Evolutionary conservation across 2,888 invertebrate species (phyloP).

Genomic region (Prostheceraeus crozeri): DNA sequence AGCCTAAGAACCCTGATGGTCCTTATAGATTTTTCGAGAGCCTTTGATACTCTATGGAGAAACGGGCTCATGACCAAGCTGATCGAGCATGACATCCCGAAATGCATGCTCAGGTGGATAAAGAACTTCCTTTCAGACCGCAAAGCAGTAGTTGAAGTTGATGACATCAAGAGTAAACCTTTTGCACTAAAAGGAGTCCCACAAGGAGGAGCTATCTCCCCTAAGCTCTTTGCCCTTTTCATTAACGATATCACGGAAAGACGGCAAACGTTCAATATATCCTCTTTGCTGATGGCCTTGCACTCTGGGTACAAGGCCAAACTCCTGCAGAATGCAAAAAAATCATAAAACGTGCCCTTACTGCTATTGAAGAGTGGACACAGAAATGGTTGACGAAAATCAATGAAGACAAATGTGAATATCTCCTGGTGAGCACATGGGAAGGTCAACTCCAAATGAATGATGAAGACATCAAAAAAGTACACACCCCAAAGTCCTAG

Average conservation of each 20-base stretch:
- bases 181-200: background rate
- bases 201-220: background rate
- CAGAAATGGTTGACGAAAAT: background rate
- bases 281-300: background rate
- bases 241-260: background rate
- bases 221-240: conserved; percentile 62
- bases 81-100: background rate
- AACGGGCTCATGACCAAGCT: background rate
- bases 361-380: background rate
- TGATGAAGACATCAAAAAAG: background rate
- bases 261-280: background rate
- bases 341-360: background rate
- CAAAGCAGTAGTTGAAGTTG: background rate
- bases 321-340: background rate
- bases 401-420: conserved; percentile 18
- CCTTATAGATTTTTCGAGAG: background rate
- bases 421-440: background rate
- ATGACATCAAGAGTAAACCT: background rate
- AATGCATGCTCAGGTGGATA: background rate
- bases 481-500: background rate
- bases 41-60: conserved; percentile 2
- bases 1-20: conserved; percentile 9
- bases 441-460: background rate
- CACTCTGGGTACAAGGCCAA: background rate
- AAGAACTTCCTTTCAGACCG: background rate